These are phyloP conservation scores for Craniophora ligustri DNA, from an alignment of 2,888 invertebrate species.

Conservation along the genomic window DNA sequence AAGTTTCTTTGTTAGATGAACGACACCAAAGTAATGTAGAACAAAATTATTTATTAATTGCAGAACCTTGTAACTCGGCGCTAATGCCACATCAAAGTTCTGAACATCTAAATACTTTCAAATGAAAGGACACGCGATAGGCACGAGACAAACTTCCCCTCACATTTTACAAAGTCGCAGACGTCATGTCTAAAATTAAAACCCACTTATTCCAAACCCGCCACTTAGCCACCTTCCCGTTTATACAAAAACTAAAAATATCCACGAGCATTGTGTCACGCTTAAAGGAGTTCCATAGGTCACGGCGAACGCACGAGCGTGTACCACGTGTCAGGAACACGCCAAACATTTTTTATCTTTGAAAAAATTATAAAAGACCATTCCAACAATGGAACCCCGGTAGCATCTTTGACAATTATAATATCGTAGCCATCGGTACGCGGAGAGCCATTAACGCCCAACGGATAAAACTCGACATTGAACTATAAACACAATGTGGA, in stretches of 20 bases:
- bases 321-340: constrained; percentile 87
- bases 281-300: constrained; percentile 88
- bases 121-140: constrained; percentile 80
- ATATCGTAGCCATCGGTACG: constrained; percentile 72
- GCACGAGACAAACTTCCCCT: constrained; percentile 85
- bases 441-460: constrained; percentile 68
- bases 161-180: constrained; percentile 76
- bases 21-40: constrained; percentile 29
- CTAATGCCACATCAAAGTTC: constrained; percentile 26
- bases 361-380: constrained; percentile 87
- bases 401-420: constrained; percentile 89
- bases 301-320: constrained; percentile 81
- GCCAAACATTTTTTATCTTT: constrained; percentile 88
- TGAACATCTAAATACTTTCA: constrained; percentile 73
- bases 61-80: constrained; percentile 12
- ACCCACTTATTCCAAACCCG: constrained; percentile 86
- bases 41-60: constrained; percentile 11
- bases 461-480: constrained; percentile 60
- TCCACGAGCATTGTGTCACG: constrained; percentile 84
- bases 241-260: constrained; percentile 87
- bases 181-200: constrained; percentile 88
- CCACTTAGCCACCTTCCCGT: constrained; percentile 87
- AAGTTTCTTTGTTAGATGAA: constrained; percentile 61
- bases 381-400: constrained; percentile 84
- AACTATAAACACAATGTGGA: constrained; percentile 66